Evolutionary conservation across 2,888 invertebrate genomes (phyloP).

Genomic region (Subacronicta megacephala): DNA sequence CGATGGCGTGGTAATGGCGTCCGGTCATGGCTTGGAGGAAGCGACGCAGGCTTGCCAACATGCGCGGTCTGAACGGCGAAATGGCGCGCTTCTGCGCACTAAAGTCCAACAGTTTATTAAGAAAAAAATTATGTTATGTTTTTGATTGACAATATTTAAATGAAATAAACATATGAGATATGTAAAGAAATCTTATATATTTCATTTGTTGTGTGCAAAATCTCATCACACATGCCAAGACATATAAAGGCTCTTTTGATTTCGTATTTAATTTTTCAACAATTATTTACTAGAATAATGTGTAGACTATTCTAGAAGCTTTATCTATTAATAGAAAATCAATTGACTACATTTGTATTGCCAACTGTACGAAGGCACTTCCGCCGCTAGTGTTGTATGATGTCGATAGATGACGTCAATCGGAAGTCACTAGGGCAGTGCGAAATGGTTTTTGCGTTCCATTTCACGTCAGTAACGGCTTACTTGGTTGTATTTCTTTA

Average conservation of each 20-base stretch:
- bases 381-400: constrained; percentile 62
- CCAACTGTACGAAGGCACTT: constrained; percentile 56
- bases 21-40: constrained; percentile 84
- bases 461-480: constrained; percentile 23
- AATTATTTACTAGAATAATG: not conserved
- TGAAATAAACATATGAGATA: not conserved
- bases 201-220: not conserved
- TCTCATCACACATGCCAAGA: not conserved
- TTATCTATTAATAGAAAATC: constrained; percentile 45
- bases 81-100: constrained; percentile 81
- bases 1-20: constrained; percentile 89
- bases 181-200: not conserved
- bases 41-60: constrained; percentile 82
- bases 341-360: constrained; percentile 47
- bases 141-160: not conserved
- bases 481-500: not conserved
- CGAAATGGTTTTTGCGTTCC: constrained; percentile 54
- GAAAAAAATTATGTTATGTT: not conserved
- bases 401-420: constrained; percentile 47
- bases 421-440: constrained; percentile 68
- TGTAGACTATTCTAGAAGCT: constrained; percentile 43
- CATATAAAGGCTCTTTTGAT: not conserved
- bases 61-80: constrained; percentile 75
- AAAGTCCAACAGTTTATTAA: constrained; percentile 16
- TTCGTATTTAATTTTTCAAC: not conserved